Evolutionary conservation across 2,113 vertebrate genomes (phyloP).

Genomic region (Tonatia bakeri): DNA sequence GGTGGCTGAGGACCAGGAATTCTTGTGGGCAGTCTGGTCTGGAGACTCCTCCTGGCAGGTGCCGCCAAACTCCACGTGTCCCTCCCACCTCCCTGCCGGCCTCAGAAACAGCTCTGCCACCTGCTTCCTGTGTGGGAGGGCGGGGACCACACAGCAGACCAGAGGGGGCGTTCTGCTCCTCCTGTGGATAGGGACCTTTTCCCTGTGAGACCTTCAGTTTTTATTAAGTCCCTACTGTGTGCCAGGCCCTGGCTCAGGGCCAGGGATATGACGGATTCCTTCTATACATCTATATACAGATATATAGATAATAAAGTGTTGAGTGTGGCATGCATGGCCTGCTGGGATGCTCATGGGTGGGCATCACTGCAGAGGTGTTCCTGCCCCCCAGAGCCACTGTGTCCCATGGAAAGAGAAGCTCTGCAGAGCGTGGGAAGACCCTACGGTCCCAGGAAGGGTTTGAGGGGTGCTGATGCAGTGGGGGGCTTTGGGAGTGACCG

Average conservation of each 20-base stretch:
- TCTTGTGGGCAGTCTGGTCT: slow-evolving; percentile 47
- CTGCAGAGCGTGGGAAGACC: not conserved
- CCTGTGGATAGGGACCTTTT: not conserved
- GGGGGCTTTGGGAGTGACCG: not conserved
- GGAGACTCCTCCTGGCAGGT: slow-evolving; percentile 8
- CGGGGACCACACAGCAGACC: not conserved
- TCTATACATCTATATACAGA: too few relatives aligned
- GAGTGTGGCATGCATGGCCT: fast-evolving
- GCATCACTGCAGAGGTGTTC: fast-evolving
- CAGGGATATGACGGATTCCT: too few relatives aligned
- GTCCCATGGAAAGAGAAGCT: not conserved
- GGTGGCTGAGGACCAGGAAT: slow-evolving; percentile 68
- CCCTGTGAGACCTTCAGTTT: not conserved
- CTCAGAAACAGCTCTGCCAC: not conserved
- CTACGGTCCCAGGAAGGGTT: not conserved
- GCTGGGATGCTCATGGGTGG: fast-evolving
- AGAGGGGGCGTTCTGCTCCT: not conserved
- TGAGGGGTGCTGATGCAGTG: not conserved
- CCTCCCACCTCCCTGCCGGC: not conserved
- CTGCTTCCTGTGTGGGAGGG: not conserved
- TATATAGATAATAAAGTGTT: not conserved
- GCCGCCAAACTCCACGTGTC: not conserved
- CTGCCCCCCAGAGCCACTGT: not conserved
- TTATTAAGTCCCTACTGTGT: not conserved
- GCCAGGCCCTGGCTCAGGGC: not conserved